phyloP scores from a whole-genome alignment of 1,140 invertebrate genomes.

The Aphelinus atriplicis region DNA sequence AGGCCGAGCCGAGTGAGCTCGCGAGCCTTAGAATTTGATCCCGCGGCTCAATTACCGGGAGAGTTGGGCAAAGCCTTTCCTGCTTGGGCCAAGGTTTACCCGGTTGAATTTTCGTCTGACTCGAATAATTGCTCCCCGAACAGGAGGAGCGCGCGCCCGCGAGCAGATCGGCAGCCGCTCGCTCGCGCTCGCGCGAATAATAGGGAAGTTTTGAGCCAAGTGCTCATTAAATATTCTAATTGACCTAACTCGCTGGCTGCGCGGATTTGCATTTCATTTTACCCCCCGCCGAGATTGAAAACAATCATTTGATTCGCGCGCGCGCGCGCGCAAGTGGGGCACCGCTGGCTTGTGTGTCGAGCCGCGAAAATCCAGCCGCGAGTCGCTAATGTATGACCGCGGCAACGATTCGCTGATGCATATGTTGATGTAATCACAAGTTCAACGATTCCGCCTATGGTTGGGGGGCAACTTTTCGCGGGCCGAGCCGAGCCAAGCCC shows the following conservation, averaged over 20 bases:
- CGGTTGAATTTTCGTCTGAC: constrained; percentile 28
- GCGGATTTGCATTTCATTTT: constrained; percentile 34
- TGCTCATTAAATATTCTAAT: constrained; percentile 39
- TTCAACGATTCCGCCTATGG: constrained; percentile 15
- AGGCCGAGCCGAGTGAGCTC: neutral
- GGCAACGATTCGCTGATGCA: constrained; percentile 22
- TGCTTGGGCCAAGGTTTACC: neutral
- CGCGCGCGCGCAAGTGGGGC: neutral
- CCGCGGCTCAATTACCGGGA: constrained; percentile 35
- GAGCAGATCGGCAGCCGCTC: too few relatives aligned
- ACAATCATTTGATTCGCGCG: constrained; percentile 33
- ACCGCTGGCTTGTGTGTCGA: too few relatives aligned
- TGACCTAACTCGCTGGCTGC: constrained; percentile 22
- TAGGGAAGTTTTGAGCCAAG: constrained; percentile 34
- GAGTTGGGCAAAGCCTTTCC: constrained; percentile 19
- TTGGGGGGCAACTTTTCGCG: too few relatives aligned
- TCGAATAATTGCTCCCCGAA: constrained; percentile 22
- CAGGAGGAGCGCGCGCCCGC: neutral
- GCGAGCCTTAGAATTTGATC: constrained; percentile 32
- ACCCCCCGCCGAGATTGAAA: constrained; percentile 17
- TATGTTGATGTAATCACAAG: constrained; percentile 37
- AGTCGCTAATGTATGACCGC: neutral
- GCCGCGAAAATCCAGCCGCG: too few relatives aligned
- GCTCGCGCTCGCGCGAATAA: constrained; percentile 14
- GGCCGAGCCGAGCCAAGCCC: neutral